Evolutionary conservation across 2,113 vertebrate genomes (phyloP).

Genomic region (Thryonomys swinderianus): DNA sequence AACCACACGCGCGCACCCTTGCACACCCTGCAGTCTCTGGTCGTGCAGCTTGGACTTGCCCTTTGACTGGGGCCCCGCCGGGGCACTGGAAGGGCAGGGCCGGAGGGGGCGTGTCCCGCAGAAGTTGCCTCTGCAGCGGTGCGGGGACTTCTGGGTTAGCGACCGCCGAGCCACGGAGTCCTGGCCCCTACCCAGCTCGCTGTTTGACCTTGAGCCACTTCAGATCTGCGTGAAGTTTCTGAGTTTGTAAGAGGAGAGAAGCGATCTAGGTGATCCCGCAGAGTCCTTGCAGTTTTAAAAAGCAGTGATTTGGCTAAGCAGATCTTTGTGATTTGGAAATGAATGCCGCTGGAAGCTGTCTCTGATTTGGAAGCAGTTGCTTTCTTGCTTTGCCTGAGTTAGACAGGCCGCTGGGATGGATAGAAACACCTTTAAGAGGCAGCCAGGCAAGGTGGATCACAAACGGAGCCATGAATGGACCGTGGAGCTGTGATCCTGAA

Average conservation of each 20-base stretch:
- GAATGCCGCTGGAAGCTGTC: neutral
- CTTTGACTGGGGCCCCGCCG: too few species aligned
- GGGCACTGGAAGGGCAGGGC: neutral
- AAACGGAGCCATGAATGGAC: too few species aligned
- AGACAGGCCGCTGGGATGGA: neutral
- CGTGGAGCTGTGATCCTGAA: neutral
- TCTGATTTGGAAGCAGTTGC: neutral
- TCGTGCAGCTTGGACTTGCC: too few species aligned
- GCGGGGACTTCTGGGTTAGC: neutral
- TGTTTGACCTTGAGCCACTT: conserved; percentile 56
- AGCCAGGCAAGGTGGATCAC: neutral
- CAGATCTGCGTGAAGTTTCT: neutral
- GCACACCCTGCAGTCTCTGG: too few species aligned
- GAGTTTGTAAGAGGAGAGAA: neutral
- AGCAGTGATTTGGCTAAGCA: conserved; percentile 1
- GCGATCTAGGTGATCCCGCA: neutral
- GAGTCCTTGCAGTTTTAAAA: neutral
- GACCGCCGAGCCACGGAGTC: neutral
- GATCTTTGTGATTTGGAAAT: neutral
- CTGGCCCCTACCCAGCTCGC: neutral
- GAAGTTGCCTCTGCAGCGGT: neutral
- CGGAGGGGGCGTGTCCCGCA: conserved; percentile 65
- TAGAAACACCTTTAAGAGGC: neutral
- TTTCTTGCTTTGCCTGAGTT: neutral
- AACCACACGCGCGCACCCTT: too few species aligned